These are phyloP conservation scores for Oryzaephilus surinamensis DNA, from an alignment of 1,140 invertebrate species.

Conservation along the genomic window DNA sequence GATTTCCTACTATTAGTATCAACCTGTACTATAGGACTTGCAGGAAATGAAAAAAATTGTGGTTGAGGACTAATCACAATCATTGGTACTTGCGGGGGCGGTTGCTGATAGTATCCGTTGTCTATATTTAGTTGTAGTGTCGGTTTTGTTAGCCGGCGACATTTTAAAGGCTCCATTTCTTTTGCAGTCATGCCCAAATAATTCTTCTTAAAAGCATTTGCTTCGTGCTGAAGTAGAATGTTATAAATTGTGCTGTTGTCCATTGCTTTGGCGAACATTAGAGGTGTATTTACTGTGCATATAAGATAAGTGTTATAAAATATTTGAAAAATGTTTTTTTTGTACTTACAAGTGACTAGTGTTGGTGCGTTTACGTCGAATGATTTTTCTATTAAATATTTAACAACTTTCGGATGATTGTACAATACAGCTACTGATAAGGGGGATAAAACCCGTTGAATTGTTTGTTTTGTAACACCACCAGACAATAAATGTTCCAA, in stretches of 20 bases:
- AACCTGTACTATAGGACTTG: neutral
- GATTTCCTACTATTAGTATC: constrained; percentile 10
- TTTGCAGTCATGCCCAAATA: constrained; percentile 18
- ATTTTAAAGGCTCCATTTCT: constrained; percentile 10
- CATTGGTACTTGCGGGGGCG: constrained; percentile 4
- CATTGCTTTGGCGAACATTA: constrained; percentile 29
- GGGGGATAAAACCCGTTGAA: constrained; percentile 25
- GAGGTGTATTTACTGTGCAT: constrained; percentile 27
- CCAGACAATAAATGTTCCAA: constrained; percentile 26
- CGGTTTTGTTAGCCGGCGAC: constrained; percentile 9
- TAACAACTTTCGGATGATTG: constrained; percentile 19
- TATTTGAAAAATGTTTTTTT: constrained; percentile 5
- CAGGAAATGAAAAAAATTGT: constrained; percentile 4
- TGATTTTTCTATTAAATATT: constrained; percentile 21
- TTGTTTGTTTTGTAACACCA: constrained; percentile 26
- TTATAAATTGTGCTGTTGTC: constrained; percentile 17
- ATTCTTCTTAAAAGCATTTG: constrained; percentile 18
- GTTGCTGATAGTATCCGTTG: too few species aligned
- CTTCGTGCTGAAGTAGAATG: constrained; percentile 18
- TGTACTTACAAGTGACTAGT: constrained; percentile 21
- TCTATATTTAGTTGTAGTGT: constrained; percentile 1
- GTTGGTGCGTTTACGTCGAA: constrained; percentile 25
- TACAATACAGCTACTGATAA: constrained; percentile 27
- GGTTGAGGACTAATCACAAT: constrained; percentile 7
- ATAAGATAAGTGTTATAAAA: constrained; percentile 15